phyloP scores from a whole-genome alignment of 2,113 vertebrate species.

The Varanus komodoensis region DNA sequence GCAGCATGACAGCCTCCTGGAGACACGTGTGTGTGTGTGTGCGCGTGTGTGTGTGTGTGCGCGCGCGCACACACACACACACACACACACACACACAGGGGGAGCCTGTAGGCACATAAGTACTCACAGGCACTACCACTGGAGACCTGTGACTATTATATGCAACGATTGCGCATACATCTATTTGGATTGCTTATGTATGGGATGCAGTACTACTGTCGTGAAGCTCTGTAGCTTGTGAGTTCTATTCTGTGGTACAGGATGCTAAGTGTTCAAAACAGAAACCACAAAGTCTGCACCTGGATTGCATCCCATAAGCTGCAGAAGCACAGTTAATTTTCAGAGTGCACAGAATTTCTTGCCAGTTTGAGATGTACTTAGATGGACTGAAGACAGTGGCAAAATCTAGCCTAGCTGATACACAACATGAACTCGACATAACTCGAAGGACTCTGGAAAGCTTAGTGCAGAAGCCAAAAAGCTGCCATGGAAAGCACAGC shows the following conservation, averaged over 20 bases:
- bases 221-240: background rate
- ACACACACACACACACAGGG: too few relatives aligned
- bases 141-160: too few relatives aligned
- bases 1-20: too few relatives aligned
- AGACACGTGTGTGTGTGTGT: too few relatives aligned
- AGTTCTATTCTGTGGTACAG: background rate
- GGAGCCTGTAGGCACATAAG: too few relatives aligned
- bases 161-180: background rate
- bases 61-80: too few relatives aligned
- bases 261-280: background rate
- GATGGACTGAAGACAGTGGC: background rate
- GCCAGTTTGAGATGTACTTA: background rate
- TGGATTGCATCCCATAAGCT: background rate
- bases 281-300: background rate
- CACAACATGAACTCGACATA: background rate
- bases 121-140: too few relatives aligned
- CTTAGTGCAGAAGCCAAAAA: background rate
- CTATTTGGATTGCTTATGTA: background rate
- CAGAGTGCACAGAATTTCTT: background rate
- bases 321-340: background rate
- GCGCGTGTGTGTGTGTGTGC: too few relatives aligned
- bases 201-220: background rate
- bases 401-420: background rate
- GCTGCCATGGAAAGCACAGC: background rate
- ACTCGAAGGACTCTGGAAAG: background rate